A percentile compares a stretch with the other conserved stretches of the same genome.
Conservation (phyloP, 2,113 vertebrate species). For the Sphyrna mokarran region DNA sequence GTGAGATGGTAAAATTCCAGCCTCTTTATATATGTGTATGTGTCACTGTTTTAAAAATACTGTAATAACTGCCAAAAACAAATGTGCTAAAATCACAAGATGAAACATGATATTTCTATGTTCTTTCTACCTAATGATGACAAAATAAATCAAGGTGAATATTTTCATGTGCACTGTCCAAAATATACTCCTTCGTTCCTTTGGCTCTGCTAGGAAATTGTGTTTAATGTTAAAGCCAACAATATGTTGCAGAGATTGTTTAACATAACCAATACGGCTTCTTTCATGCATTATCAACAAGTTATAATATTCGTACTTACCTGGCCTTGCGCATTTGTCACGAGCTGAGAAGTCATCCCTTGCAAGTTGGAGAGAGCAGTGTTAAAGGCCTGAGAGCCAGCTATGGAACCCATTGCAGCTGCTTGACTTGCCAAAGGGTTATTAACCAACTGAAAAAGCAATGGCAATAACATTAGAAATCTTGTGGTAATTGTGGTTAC, state of each 20-base stretch:
- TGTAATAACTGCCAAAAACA: not conserved
- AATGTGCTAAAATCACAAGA: not conserved
- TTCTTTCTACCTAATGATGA: not conserved
- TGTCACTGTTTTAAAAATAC: not conserved
- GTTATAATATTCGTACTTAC: constrained; percentile 61
- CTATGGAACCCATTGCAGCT: constrained; percentile 84
- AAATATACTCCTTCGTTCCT: not conserved
- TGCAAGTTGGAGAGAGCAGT: constrained; percentile 89
- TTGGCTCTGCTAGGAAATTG: not conserved
- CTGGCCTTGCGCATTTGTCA: constrained; percentile 99
- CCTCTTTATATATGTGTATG: not conserved
- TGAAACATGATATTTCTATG: not conserved
- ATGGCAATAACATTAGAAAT: not conserved
- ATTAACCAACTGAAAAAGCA: constrained; percentile 72
- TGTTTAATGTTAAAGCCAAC: not conserved
- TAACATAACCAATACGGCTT: not conserved
- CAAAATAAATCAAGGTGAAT: not conserved
- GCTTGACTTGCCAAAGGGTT: constrained; percentile 93
- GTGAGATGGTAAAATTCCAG: too few relatives aligned
- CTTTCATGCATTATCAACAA: not conserved
- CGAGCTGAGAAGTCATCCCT: constrained; percentile 90
- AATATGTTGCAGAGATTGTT: not conserved
- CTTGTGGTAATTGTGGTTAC: not conserved
- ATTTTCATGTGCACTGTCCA: not conserved
- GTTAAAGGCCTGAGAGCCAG: constrained; percentile 88